Base-by-base conservation (phyloP, 2,888 invertebrate species). In the Bursaphelenchus okinawaensis region DNA sequence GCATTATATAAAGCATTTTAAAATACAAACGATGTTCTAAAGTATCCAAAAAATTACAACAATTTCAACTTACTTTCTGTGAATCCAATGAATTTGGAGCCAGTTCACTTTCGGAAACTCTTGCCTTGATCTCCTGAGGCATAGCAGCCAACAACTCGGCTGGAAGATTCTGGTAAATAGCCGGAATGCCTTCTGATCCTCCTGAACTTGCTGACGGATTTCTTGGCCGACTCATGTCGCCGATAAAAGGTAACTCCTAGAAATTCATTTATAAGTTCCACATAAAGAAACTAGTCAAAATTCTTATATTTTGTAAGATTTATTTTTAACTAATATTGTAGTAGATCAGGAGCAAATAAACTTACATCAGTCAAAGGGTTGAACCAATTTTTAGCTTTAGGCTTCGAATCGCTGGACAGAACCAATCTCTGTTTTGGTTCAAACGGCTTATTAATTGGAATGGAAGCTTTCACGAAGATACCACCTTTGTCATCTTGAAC, bases 361-460 rank as follows among this genome's bases (percentile, higher is more conserved):
- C 60, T 19, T 20, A 59, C 60, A 9, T 59, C 60, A 4, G 55
- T 24, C 29, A 52, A 27, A 31, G 60, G 60, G 24, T 52, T 59
- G 50, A 59, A 59, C 60, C 60, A 59, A 59, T 59, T 59, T 20
- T 59, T 59, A 23, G 60, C 60, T 29, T 59, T 59, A 20, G 60
- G 60, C 7, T 59, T 59, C n/a, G 4, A 20, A 16, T 59, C 60
- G n/a, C 16, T 51, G 20, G 19, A n/a, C 40, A 59, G 12, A 29
- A 59, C 23, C 23, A 59, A 59, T 40, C 60, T 31, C 19, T 27
- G 20, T n/a, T 27, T 31, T 29, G 31, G 60, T 16, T 23, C 60
- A 4, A 40, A 50, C 1, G 60, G 60, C 28, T 59, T 59, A 31
- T 40, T 59, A 24, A 59, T 59, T 19, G 62, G 62, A 26, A 62